phyloP scores from a whole-genome alignment of 1,140 invertebrate genomes.

The Diprion similis region DNA sequence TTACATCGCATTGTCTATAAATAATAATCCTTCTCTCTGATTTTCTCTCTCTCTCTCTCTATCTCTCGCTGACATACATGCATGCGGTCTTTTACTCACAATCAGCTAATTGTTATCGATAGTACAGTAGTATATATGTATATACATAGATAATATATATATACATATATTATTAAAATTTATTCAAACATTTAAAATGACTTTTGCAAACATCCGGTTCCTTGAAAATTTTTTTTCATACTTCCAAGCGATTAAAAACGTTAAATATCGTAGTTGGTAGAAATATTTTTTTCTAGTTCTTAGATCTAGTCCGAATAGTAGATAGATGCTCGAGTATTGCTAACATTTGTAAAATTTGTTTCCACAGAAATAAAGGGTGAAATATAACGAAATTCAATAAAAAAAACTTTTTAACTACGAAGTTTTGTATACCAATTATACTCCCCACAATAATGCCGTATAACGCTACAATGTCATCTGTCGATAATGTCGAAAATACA shows the following conservation, averaged over 20 bases:
- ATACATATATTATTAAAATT: conserved; percentile 17
- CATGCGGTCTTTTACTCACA: neutral
- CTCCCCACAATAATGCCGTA: neutral
- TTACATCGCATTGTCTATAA: conserved; percentile 31
- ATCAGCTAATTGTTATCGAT: neutral
- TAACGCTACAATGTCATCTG: too few species aligned
- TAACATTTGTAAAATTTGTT: conserved; percentile 4
- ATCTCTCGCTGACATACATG: conserved; percentile 17
- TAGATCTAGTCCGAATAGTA: neutral
- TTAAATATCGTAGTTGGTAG: neutral
- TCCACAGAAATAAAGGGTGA: neutral
- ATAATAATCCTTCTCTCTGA: conserved; percentile 29
- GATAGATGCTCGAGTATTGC: conserved; percentile 7
- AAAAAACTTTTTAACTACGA: neutral
- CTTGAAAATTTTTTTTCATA: conserved; percentile 6
- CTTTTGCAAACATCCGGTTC: conserved; percentile 30
- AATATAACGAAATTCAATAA: neutral
- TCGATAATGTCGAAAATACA: too few species aligned
- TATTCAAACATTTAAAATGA: conserved; percentile 40
- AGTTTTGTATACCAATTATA: neutral
- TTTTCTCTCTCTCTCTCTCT: conserved; percentile 23
- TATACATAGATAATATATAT: neutral
- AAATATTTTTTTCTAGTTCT: neutral
- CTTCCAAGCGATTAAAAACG: neutral
- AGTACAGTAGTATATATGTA: neutral